These are phyloP conservation scores for Cerastis rubricosa DNA, from an alignment of 2,888 invertebrate genomes.

Conservation along the genomic window DNA sequence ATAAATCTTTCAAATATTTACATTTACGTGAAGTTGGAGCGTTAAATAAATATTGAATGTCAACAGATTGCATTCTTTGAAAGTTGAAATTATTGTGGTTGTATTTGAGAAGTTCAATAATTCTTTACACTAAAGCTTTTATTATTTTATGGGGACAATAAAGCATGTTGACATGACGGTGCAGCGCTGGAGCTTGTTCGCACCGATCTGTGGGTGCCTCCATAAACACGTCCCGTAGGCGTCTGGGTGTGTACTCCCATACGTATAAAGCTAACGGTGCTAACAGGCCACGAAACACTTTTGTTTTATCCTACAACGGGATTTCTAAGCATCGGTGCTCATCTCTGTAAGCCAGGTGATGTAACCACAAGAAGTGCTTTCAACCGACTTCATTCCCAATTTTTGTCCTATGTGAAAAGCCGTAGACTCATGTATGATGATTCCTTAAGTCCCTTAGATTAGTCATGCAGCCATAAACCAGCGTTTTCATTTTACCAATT, in stretches of 20 bases:
- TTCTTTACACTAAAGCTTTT: slow-evolving; percentile 73
- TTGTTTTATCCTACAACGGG: slow-evolving; percentile 32
- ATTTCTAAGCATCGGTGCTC: neutral
- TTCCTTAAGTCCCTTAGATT: neutral
- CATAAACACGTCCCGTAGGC: slow-evolving; percentile 77
- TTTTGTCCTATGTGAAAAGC: neutral
- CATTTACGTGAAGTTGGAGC: slow-evolving; percentile 56
- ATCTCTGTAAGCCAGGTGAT: neutral
- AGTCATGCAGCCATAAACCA: neutral
- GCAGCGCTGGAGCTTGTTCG: slow-evolving; percentile 65
- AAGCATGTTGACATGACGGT: slow-evolving; percentile 72
- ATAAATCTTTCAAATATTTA: slow-evolving; percentile 68
- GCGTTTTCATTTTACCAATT: neutral
- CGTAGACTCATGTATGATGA: neutral
- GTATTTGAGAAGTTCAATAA: slow-evolving; percentile 70
- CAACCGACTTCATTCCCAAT: neutral
- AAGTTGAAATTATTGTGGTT: slow-evolving; percentile 63
- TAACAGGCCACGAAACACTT: slow-evolving; percentile 31
- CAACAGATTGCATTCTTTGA: slow-evolving; percentile 51
- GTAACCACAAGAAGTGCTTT: neutral
- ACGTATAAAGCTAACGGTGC: slow-evolving; percentile 60
- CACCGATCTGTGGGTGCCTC: slow-evolving; percentile 73
- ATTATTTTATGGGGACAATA: slow-evolving; percentile 76
- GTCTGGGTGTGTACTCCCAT: slow-evolving; percentile 66
- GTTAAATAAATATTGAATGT: slow-evolving; percentile 64